phyloP scores from a whole-genome alignment of 2,797 vertebrate species.

The Semaprochilodus insignis region DNA sequence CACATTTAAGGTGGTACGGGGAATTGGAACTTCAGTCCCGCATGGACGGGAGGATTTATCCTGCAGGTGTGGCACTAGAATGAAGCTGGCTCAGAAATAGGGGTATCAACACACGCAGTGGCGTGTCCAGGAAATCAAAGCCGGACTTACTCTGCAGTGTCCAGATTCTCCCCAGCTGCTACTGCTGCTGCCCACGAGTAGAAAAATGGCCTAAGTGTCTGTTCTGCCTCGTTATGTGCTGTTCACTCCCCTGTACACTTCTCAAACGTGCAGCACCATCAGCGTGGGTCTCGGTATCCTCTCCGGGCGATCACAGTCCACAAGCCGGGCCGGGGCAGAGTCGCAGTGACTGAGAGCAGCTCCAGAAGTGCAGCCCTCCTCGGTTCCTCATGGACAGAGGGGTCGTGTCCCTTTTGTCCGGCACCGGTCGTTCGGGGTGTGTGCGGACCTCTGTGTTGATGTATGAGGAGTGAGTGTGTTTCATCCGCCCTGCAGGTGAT shows the following conservation, averaged over 20 bases:
- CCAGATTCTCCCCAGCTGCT: neutral
- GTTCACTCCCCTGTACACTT: neutral
- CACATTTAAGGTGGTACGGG: too few species aligned
- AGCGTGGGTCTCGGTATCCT: conserved; percentile 36
- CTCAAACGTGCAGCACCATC: conserved; percentile 50
- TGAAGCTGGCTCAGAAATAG: conserved; percentile 19
- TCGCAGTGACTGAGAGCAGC: neutral
- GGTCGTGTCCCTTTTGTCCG: conserved; percentile 35
- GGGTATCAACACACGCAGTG: neutral
- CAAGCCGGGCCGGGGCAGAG: neutral
- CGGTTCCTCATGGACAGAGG: conserved; percentile 7
- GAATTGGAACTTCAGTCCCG: too few species aligned
- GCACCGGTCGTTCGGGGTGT: neutral
- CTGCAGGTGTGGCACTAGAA: conserved; percentile 60
- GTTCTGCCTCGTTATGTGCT: neutral
- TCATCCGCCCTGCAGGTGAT: conserved; percentile 36
- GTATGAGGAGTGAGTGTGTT: conserved; percentile 32
- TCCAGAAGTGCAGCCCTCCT: neutral
- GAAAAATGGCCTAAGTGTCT: neutral
- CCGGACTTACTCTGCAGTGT: conserved; percentile 55
- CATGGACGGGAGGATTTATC: conserved; percentile 31
- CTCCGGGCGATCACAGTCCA: conserved; percentile 6
- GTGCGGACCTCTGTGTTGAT: conserved; percentile 33
- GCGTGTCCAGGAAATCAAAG: conserved; percentile 7
- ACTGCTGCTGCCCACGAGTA: conserved; percentile 12